phyloP scores from a whole-genome alignment of 2,797 vertebrate species.

The Momotus momota region DNA sequence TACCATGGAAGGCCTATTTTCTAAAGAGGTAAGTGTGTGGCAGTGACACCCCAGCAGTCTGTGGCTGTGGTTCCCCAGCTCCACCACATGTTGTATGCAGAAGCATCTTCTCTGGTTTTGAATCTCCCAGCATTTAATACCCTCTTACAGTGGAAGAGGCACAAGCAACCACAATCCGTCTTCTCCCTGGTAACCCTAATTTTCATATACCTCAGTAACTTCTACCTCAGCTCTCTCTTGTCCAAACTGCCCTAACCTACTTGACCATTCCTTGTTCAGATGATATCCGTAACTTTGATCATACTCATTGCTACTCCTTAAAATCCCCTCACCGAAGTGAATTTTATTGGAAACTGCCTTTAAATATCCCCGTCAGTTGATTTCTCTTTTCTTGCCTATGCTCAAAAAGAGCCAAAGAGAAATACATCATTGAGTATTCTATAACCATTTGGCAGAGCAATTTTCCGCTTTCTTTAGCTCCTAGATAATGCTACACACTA shows the following conservation, averaged over 20 bases:
- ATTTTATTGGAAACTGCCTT: not conserved
- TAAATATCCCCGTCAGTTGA: not conserved
- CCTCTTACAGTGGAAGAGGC: not conserved
- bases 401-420: not conserved
- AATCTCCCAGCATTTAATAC: not conserved
- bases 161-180: not conserved
- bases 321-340: not conserved
- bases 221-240: not conserved
- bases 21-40: accelerated
- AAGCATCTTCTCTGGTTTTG: not conserved
- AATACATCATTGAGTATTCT: not conserved
- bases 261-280: not conserved
- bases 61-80: not conserved
- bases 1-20: not conserved
- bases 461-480: conserved; percentile 1
- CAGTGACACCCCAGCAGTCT: not conserved
- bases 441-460: not conserved
- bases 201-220: not conserved
- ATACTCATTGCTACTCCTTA: not conserved
- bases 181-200: not conserved
- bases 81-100: accelerated
- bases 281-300: not conserved
- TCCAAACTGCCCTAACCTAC: not conserved
- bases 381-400: not conserved
- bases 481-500: not conserved